These are phyloP conservation scores for Thunnus albacares DNA, from an alignment of 2,797 vertebrate species.

Conservation along the genomic window DNA sequence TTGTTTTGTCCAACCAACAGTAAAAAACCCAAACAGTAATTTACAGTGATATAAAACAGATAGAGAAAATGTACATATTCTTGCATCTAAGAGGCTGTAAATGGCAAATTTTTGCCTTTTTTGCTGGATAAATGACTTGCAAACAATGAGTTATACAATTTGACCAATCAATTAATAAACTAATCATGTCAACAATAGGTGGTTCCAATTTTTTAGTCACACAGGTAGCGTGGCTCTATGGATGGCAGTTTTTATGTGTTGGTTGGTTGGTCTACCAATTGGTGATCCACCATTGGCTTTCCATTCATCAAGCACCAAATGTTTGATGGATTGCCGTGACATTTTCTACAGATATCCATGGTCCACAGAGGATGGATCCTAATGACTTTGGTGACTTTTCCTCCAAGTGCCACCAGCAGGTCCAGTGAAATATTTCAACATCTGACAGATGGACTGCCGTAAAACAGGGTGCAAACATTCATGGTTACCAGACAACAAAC, in stretches of 20 bases:
- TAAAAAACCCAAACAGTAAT: too few species aligned
- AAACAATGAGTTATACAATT: not conserved
- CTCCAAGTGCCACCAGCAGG: too few species aligned
- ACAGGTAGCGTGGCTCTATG: not conserved
- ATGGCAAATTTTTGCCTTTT: not conserved
- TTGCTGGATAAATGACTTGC: not conserved
- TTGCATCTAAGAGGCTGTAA: not conserved
- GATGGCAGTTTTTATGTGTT: not conserved
- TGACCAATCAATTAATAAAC: not conserved
- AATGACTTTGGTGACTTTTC: too few species aligned
- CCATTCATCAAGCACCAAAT: not conserved
- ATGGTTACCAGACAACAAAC: too few species aligned
- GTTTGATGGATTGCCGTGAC: not conserved
- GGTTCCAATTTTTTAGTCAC: not conserved
- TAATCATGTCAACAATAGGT: not conserved
- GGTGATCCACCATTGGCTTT: too few species aligned
- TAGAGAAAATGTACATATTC: not conserved
- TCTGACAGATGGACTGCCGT: too few species aligned
- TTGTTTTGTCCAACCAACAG: not conserved
- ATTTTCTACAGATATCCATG: too few species aligned
- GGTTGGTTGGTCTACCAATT: not conserved
- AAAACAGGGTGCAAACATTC: too few species aligned
- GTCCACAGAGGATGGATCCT: not conserved
- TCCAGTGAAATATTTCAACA: too few species aligned
- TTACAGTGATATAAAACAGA: not conserved